These are phyloP conservation scores for Ascidia mentula DNA, from an alignment of 23 tunicate species.

Conservation along the genomic window DNA sequence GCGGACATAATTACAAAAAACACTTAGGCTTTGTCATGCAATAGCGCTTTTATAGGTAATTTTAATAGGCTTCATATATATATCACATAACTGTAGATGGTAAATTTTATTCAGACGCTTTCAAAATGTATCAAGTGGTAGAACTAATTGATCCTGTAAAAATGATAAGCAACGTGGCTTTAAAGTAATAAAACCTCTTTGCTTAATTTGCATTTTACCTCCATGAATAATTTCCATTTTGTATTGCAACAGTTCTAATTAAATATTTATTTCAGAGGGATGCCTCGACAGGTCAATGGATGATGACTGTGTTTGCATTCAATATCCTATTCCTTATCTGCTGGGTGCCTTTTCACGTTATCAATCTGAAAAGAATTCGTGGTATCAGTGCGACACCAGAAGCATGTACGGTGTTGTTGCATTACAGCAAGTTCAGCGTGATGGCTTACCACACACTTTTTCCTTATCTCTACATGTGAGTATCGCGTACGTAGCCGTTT, in stretches of 20 bases:
- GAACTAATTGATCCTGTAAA: no score
- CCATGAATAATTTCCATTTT: no score
- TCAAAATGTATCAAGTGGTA: no score
- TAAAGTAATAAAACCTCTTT: no score
- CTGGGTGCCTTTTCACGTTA: conserved; percentile 8
- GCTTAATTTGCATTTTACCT: no score
- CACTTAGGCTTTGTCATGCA: no score
- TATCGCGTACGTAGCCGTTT: neutral
- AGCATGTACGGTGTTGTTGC: neutral
- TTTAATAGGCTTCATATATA: no score
- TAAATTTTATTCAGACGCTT: no score
- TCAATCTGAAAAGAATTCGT: neutral
- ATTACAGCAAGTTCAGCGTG: conserved; percentile 9
- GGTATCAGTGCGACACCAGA: neutral
- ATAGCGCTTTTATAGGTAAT: no score
- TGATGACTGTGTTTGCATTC: conserved; percentile 2
- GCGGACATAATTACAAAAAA: neutral
- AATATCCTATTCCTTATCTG: neutral
- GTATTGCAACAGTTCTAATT: no score
- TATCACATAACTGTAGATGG: no score
- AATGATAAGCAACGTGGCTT: no score
- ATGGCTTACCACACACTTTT: neutral
- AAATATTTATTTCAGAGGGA: neutral
- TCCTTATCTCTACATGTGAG: conserved; percentile 11
- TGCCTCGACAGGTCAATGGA: conserved; percentile 1